Base-by-base conservation (phyloP, 2,797 vertebrate genomes). In the Peromyscus eremicus region DNA sequence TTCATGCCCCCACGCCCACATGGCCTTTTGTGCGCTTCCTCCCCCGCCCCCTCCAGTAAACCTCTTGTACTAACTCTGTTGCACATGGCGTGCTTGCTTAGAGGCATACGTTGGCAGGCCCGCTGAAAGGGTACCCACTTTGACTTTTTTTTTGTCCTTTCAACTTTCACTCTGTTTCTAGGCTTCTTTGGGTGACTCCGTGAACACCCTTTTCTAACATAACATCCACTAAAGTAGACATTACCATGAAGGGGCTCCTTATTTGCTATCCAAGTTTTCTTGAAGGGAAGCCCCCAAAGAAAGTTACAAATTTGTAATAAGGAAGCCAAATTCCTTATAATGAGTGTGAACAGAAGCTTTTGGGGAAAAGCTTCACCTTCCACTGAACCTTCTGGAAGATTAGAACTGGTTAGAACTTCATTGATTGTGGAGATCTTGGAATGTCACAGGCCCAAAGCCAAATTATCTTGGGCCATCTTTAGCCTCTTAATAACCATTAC, bases 261-360 rank as follows among this genome's bases (percentile, higher is more conserved):
- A 16, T 32, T 82, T 64, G 57, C 37, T 73, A 25, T 29, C n/a
- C 32, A 92, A 89, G 11, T 57, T 89, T 94, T 89, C 27, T 43
- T 92, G 92, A 82, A 73, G 25, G 10, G 11, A 34, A 19, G 64
- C 52, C 11, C 55, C 55, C 70, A 37, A 43, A 57, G 34, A 79
- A 71, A 93, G 70, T 52, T 43, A 81, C 21, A 40, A 71, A 81
- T 79, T 66, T 77, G 34, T 16, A 34, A 34, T 32, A 52, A 68
- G 57, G 29, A 86, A 60, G 21, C 84, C 80, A 84, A 77, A 92
- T 52, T 94, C 49, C n/a, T 93, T 46, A 64, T 66, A 46, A 70
- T 32, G 12, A 17, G 8, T 71, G 46, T 37, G 16, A 71, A 37
- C 21, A 46, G 46, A 71, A 71, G 84, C 32, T 86, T 70, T 32